Base-by-base conservation (phyloP, 2,888 invertebrate genomes). In the Caenorhabditis sp. region DNA sequence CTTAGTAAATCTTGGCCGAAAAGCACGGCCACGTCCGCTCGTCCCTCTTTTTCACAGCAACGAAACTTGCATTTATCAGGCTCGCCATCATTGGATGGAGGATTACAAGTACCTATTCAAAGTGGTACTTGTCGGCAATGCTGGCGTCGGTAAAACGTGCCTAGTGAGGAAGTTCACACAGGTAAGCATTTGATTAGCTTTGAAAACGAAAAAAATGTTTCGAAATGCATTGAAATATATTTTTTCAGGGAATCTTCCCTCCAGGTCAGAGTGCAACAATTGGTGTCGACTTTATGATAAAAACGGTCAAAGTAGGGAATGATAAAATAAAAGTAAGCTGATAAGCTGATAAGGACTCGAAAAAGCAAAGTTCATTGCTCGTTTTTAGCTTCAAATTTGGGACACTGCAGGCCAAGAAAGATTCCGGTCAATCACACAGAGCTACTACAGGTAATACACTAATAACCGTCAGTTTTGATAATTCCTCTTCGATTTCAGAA, bases 51-150 rank as follows among this genome's bases (percentile, higher is more conserved):
- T 13, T 35, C 52, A 9, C 24, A 39, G 32, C n/a, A 53, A 53
- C 35, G 39, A 66, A 24, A 56, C 45, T 20, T 43, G 50, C 13
- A 20, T 13, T 4, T 53, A 63, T 11, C 58, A 78, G 78, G 70
- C 39, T 22, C 72, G 73, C 62, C 73, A 59, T 62, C 78, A 78
- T 68, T 78, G 78, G 63, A 88, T 88, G 88, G 88, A 88, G 68
- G 98, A 98, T 92, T 98, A 97, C 91, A 97, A 96, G 91, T 98
- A 96, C 92, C 92, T 98, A 85, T 98, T 98, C 90, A 98, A 98
- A 93, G 96, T 98, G 86, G 97, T 98, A 81, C 92, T 98, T 81
- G 96, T 98, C 83, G 97, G 97, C 58, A 97, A 97, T 91, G 96
- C 97, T 82, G 97, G 97, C 66, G 97, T 98, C 81, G 97, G 98